Base-by-base conservation (phyloP, 2,888 invertebrate species). In the Agrenia bidenticulata region DNA sequence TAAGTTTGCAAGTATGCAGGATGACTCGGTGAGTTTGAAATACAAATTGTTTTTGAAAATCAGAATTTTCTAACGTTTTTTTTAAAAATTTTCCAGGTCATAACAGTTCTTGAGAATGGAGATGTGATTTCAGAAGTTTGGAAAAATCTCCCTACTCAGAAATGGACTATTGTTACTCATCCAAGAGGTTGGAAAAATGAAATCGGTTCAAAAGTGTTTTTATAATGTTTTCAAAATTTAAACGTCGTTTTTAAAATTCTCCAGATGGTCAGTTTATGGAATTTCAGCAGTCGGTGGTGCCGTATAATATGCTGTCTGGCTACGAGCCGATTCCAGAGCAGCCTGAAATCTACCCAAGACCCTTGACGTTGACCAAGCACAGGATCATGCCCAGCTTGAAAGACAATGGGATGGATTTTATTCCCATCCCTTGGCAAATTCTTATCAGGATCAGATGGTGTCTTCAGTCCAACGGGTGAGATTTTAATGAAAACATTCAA, bases 281-380 rank as follows among this genome's bases (percentile, higher is more conserved):
- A 19, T 59, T 71, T 13, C 63, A 55, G 19, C 65, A 71, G n/a
- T 59, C 39, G 11, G 60, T 62, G 7, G 64, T 66, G 4, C 70
- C 70, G 1, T 71, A 71, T 26, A 71, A 71, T 55, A 59, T 42
- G 60, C 42, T 70, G 1, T 70, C 70, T 1, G 70, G 70, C 1
- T 68, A 58, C 32, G 60, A 68, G 45, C 67, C 67, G 42, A 45
- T 61, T 15, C 56, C 45, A 50, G 58, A 67, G 2, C 67, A 68
- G 41, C 70, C 67, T 2, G 67, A 65, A 15, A 23, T 68, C 5
- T 67, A 66, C 19, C 70, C 70, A 23, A 57, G 70, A n/a, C 68
- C 60, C 15, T 32, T 71, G n/a, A 66, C 65, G 17, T 51, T 70
- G 17, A 61, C 53, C 2, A 45, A 61, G 24, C 59, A 64, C 21